Conservation (phyloP, 2,113 vertebrate genomes). For the Ctenodactylus gundi region DNA sequence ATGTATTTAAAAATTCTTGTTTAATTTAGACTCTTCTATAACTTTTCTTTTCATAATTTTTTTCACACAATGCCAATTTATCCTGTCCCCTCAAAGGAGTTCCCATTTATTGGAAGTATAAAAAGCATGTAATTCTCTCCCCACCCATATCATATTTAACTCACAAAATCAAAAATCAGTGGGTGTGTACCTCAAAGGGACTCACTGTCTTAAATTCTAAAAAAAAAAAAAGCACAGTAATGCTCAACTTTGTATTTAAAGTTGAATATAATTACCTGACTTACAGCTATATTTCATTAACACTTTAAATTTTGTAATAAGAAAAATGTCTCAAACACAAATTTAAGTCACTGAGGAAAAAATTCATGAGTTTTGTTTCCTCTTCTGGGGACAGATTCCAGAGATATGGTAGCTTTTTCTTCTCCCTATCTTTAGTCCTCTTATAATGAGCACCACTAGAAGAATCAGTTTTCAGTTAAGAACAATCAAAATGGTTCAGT, state of each 20-base stretch:
- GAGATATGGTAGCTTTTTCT: neutral
- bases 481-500: neutral
- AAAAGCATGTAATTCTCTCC: neutral
- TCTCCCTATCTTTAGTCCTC: neutral
- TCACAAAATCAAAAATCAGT: slow-evolving; percentile 12
- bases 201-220: neutral
- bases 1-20: neutral
- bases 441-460: neutral
- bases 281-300: neutral
- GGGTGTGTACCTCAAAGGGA: neutral
- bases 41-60: slow-evolving; percentile 6
- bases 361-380: neutral
- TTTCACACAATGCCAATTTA: neutral
- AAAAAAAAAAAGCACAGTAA: neutral
- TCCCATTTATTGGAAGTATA: neutral
- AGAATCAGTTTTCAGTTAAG: neutral
- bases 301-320: slow-evolving; percentile 2
- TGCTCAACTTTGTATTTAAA: slow-evolving; percentile 29
- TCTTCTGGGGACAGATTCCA: neutral
- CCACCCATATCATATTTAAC: neutral
- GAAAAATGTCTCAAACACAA: neutral
- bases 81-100: neutral
- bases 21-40: slow-evolving; percentile 5
- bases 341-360: slow-evolving; percentile 5
- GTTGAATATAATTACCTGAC: neutral